phyloP scores from a whole-genome alignment of 2,113 vertebrate genomes.

The Ochotona princeps region DNA sequence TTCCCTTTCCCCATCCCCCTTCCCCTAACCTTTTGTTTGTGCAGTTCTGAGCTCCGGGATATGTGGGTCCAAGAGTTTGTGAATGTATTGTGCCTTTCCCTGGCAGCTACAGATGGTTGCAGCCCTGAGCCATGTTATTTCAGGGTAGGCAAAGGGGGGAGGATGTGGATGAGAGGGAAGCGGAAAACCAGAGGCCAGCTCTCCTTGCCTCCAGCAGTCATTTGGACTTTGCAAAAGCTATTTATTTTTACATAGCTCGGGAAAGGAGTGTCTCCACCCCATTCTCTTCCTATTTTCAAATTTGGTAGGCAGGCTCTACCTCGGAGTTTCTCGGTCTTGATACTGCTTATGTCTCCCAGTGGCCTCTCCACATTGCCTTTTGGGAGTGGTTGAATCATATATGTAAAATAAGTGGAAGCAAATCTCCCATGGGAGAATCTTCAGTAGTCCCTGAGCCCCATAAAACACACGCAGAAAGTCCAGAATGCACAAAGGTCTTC shows the following conservation, averaged over 20 bases:
- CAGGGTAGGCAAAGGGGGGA: slow-evolving; percentile 69
- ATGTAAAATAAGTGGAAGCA: slow-evolving; percentile 20
- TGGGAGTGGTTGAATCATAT: background rate
- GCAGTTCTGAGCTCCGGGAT: slow-evolving; percentile 84
- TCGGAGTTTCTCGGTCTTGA: background rate
- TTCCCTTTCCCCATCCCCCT: slow-evolving; percentile 83
- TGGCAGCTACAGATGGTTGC: slow-evolving; percentile 83
- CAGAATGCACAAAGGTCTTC: background rate
- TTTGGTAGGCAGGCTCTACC: background rate
- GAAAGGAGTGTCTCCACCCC: background rate
- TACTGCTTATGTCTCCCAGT: background rate
- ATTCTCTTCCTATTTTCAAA: background rate
- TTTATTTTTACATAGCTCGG: slow-evolving; percentile 21
- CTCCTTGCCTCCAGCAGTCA: slow-evolving; percentile 61
- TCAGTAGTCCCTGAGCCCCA: background rate
- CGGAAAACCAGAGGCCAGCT: slow-evolving; percentile 69
- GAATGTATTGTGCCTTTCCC: slow-evolving; percentile 81
- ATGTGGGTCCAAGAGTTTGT: slow-evolving; percentile 83
- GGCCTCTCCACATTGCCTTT: slow-evolving; percentile 19
- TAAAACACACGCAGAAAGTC: background rate
- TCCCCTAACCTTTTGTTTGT: slow-evolving; percentile 87
- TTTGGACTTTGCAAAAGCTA: slow-evolving; percentile 54
- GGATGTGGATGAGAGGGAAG: slow-evolving; percentile 12
- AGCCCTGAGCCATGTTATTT: slow-evolving; percentile 82
- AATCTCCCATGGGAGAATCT: background rate